Base-by-base conservation (phyloP, 2,888 invertebrate species). In the Oxycera nigricornis region DNA sequence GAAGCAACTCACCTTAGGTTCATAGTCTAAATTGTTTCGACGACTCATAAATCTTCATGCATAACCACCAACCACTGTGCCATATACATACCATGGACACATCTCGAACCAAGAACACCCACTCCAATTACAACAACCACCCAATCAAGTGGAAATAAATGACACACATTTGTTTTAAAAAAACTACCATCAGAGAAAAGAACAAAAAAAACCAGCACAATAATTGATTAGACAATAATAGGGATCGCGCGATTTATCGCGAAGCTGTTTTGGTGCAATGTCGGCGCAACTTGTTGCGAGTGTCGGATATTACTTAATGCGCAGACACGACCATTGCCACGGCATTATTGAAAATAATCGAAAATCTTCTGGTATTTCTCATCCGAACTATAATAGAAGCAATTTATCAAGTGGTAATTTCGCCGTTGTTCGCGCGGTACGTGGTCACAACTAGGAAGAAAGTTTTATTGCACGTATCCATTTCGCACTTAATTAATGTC, bases 401-500 rank as follows among this genome's bases (percentile, higher is more conserved):
- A 35, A 70, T 70, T 70, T 70, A 70, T 70, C 70, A 70, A 52
- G 52, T 22, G 11, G 52, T 31, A 70, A 70, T 70, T 70, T 70
- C 70, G 55, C 70, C 70, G 55, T 70, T 65, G 65, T 70, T 70
- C 52, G 70, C 35, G 20, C 52, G 30, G 24, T 55, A 52, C 52
- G 55, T 70, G 70, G 55, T 31, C 55, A n/a, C n/a, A 31, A 55
- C 14, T n/a, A 30, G 52, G 52, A 70, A 70, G 70, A 55, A 70
- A 70, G 55, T 28, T 55, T 31, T 31, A 52, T 22, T 46, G 30
- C 52, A n/a, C 55, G 35, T 70, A 52, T 70, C 70, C 46, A 70
- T 70, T 70, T 70, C 70, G 70, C 70, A 70, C 31, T 70, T 55
- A 70, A 70, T 70, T 52, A 70, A 52, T 70, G 55, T 52, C 52